Evolutionary conservation across 2,113 vertebrate genomes (phyloP), one percentile per base, ranked within the genome.

Genomic region (Heterocephalus glaber): DNA sequence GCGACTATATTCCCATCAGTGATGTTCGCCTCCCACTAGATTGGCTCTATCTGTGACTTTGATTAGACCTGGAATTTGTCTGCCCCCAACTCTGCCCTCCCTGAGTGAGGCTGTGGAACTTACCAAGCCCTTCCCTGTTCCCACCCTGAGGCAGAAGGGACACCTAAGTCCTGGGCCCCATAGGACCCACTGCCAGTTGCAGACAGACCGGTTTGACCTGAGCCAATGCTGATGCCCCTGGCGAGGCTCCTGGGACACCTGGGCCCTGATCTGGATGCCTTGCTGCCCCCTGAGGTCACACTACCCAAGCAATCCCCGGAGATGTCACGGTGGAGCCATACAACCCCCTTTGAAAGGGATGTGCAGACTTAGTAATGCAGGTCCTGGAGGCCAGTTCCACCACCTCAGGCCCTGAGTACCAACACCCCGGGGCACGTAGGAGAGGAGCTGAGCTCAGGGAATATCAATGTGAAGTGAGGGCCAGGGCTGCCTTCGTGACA

Each of bases 1-100:
- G 24, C 13, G n/a, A 49, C 24, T 7, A 3, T 2, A 3, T n/a
- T 17, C n/a, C 11, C 20, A 38, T n/a, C 1, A 35, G 35, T n/a
- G 6, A 13, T 33, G 2, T 17, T 49, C 22, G 1, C 13, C 20
- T 41, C 56, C 44, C 74, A 28, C 30, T 6, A 0, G 16, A 16
- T 49, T 6, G 65, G 38, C 11, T 58, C 10, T 1, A 1, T 70
- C 38, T 68, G 12, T 35, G 30, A 61, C 66, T 49, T 47, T 65
- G 19, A 7, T 77, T 33, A 89, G n/a, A 63, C 9, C 41, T 70
- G 28, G n/a, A 87, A 7, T 3, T 60, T 81, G 8, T 33, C 22
- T 86, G 7, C 2, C 24, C 24, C 10, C 65, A 22, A 76, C 38
- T 11, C 65, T 19, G 30, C 19, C 49, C 35, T 54, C 65, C 60